Evolutionary conservation across 2,888 invertebrate genomes (phyloP).

Genomic region (Balanococcus diminutus): DNA sequence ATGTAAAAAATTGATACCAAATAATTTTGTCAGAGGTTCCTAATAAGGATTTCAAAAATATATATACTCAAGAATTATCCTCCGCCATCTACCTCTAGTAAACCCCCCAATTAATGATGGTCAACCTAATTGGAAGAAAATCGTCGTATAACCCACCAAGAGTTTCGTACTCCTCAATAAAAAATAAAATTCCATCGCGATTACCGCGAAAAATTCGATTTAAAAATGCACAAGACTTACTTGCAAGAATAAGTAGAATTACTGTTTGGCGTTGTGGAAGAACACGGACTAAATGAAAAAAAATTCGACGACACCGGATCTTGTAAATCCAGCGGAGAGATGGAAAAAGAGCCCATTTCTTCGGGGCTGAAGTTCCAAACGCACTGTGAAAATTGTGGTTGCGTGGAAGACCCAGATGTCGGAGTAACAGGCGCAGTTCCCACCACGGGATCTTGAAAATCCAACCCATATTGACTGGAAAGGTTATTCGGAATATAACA

Average conservation of each 20-base stretch:
- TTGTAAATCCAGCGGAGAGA: constrained; percentile 50
- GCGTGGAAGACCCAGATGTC: constrained; percentile 44
- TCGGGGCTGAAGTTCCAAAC: constrained; percentile 53
- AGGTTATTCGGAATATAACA: constrained; percentile 60
- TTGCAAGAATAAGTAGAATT: constrained; percentile 47
- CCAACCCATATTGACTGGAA: constrained; percentile 50
- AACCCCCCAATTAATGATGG: too few relatives aligned
- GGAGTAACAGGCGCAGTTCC: constrained; percentile 46
- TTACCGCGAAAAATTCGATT: too few relatives aligned
- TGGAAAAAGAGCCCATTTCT: constrained; percentile 53
- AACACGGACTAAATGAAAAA: constrained; percentile 51
- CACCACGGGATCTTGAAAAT: constrained; percentile 44
- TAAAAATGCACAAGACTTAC: neutral
- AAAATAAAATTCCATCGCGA: too few relatives aligned
- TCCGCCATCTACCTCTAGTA: too few relatives aligned
- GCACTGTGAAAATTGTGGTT: constrained; percentile 52
- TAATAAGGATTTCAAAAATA: too few relatives aligned
- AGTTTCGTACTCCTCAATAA: too few relatives aligned
- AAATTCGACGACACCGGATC: constrained; percentile 49
- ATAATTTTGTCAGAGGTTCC: too few relatives aligned
- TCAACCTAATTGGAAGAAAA: too few relatives aligned
- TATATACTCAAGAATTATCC: too few relatives aligned
- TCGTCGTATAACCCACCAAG: too few relatives aligned
- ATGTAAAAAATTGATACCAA: too few relatives aligned
- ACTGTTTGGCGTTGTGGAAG: constrained; percentile 44